phyloP scores from a whole-genome alignment of 2,113 vertebrate genomes.

The Eptatretus burgeri region DNA sequence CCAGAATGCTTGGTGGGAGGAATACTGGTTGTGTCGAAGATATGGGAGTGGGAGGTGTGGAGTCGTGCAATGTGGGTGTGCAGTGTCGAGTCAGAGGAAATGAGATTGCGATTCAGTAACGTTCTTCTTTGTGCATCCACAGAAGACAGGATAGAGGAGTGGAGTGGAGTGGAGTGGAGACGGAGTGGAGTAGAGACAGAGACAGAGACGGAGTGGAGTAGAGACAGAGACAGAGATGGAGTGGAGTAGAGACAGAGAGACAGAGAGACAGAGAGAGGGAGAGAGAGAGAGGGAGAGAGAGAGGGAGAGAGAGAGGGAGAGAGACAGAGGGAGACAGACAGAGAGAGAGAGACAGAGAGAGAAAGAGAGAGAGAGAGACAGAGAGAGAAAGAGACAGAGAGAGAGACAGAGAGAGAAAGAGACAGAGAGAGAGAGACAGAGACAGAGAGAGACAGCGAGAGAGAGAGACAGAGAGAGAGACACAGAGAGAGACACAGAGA shows the following conservation, averaged over 20 bases:
- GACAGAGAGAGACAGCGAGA: neutral
- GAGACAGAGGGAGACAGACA: neutral
- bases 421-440: neutral
- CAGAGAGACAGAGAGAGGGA: neutral
- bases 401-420: neutral
- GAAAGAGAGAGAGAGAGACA: neutral
- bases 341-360: neutral
- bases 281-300: neutral
- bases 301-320: neutral
- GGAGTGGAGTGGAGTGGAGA: too few relatives aligned
- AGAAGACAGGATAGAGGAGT: too few relatives aligned
- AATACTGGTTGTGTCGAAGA: too few relatives aligned
- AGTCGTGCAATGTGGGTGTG: too few relatives aligned
- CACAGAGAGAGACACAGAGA: neutral
- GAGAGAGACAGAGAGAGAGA: neutral
- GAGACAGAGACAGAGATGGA: neutral
- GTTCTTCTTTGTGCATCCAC: too few relatives aligned
- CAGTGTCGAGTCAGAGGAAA: too few relatives aligned
- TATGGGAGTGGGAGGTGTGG: too few relatives aligned
- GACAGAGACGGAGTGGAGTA: neutral
- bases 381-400: neutral
- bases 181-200: neutral
- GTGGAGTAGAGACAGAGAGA: neutral
- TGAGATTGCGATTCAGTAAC: too few relatives aligned
- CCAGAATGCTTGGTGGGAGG: too few relatives aligned